These are phyloP conservation scores for Arvicanthis niloticus DNA, from an alignment of 2,113 vertebrate species.

Conservation along the genomic window DNA sequence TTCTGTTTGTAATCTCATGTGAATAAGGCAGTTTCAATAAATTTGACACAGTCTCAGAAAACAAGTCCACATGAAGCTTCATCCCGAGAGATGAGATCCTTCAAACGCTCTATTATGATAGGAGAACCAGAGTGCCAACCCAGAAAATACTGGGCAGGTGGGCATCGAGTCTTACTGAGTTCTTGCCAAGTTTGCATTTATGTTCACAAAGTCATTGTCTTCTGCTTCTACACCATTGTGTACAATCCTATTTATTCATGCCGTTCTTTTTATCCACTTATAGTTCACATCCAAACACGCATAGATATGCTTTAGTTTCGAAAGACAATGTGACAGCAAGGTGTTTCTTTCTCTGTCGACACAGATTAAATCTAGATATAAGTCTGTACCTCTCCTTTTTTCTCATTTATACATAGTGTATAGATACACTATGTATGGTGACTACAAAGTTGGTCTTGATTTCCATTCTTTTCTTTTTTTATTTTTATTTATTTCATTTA, in stretches of 20 bases:
- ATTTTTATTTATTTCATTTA: background rate
- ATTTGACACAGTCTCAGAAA: slow-evolving; percentile 8
- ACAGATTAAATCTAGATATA: background rate
- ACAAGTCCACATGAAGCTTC: background rate
- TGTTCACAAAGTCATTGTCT: slow-evolving; percentile 1
- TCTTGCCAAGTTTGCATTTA: background rate
- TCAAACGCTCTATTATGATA: slow-evolving; percentile 32
- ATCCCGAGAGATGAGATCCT: background rate
- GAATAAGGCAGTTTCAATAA: slow-evolving; percentile 19
- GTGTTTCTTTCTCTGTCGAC: background rate
- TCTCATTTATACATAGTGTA: background rate
- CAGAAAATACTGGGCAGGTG: background rate
- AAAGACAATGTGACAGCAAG: background rate
- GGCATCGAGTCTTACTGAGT: background rate
- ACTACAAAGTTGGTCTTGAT: slow-evolving; percentile 1
- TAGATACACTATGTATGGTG: background rate
- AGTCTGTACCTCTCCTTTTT: background rate
- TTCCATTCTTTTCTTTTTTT: background rate
- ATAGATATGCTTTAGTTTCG: slow-evolving; percentile 29
- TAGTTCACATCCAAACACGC: background rate
- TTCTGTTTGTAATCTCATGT: slow-evolving; percentile 41
- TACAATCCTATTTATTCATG: background rate
- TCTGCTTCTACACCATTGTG: background rate
- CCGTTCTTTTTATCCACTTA: background rate
- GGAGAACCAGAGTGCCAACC: background rate